A percentile compares a stretch with the other conserved stretches of the same genome.
Evolutionary conservation across 2,888 invertebrate genomes (phyloP).

Genomic region (Allolobophora icterica): DNA sequence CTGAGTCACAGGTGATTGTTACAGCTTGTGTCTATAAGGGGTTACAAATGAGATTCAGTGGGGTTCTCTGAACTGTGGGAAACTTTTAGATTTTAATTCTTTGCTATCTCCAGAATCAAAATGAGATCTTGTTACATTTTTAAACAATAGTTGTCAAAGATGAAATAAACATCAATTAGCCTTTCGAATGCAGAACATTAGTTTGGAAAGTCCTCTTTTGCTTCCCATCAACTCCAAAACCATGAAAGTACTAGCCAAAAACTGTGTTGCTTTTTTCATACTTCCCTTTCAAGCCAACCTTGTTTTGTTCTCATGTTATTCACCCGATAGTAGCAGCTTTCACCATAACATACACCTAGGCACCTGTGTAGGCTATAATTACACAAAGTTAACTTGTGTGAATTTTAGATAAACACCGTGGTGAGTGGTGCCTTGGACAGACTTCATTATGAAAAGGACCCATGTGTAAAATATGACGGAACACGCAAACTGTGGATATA

Average conservation of each 20-base stretch:
- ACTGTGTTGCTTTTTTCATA: background rate
- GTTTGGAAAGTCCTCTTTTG: background rate
- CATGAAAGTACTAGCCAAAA: background rate
- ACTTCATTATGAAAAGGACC: slow-evolving; percentile 87
- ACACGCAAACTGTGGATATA: slow-evolving; percentile 95
- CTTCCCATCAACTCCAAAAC: background rate
- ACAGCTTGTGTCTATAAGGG: background rate
- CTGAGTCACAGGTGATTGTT: slow-evolving; percentile 64
- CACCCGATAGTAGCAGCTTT: background rate
- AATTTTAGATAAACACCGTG: slow-evolving; percentile 61
- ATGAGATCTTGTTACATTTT: background rate
- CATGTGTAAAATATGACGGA: slow-evolving; percentile 90
- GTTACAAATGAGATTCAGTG: background rate
- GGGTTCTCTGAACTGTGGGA: background rate
- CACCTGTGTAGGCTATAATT: no score
- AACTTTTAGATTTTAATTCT: background rate
- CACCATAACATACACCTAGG: no score
- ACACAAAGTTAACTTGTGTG: background rate
- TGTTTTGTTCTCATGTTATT: background rate
- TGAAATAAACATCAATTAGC: background rate
- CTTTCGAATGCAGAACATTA: background rate
- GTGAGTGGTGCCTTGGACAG: slow-evolving; percentile 87
- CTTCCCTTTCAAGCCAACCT: background rate
- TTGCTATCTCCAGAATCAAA: background rate
- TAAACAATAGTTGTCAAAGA: background rate